These are phyloP conservation scores for Petrocephalus microphthalmus DNA, from an alignment of 2,113 vertebrate species.

Conservation along the genomic window DNA sequence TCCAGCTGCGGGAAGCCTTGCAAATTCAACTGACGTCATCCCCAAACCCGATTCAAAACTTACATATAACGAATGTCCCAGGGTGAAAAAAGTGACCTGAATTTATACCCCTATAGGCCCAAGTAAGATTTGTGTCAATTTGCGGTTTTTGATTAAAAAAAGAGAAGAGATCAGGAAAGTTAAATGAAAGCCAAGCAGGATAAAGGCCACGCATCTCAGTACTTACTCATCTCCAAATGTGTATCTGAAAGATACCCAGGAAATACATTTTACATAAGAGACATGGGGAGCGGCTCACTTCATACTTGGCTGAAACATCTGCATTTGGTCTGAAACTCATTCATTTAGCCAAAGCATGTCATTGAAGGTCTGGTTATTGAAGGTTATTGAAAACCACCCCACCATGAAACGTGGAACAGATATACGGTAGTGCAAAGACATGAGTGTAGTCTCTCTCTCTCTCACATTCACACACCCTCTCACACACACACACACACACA, in stretches of 20 bases:
- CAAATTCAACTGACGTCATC: background rate
- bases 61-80: background rate
- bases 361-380: background rate
- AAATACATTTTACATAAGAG: background rate
- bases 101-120: background rate
- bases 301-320: background rate
- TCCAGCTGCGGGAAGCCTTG: background rate
- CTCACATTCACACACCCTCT: background rate
- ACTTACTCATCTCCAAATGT: slow-evolving; percentile 51
- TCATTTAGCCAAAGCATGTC: background rate
- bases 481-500: background rate
- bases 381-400: background rate
- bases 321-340: background rate
- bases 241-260: slow-evolving; percentile 43
- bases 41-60: background rate
- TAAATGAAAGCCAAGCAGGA: background rate
- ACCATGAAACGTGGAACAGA: background rate
- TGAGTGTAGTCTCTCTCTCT: background rate
- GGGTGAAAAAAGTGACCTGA: background rate
- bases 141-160: background rate
- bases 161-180: background rate
- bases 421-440: background rate
- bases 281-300: background rate
- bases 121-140: background rate
- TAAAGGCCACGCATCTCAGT: slow-evolving; percentile 29